Evolutionary conservation across 2,888 invertebrate genomes (phyloP), one percentile per base, ranked within the genome.

Genomic region (Chaetogeoica ovagalla): DNA sequence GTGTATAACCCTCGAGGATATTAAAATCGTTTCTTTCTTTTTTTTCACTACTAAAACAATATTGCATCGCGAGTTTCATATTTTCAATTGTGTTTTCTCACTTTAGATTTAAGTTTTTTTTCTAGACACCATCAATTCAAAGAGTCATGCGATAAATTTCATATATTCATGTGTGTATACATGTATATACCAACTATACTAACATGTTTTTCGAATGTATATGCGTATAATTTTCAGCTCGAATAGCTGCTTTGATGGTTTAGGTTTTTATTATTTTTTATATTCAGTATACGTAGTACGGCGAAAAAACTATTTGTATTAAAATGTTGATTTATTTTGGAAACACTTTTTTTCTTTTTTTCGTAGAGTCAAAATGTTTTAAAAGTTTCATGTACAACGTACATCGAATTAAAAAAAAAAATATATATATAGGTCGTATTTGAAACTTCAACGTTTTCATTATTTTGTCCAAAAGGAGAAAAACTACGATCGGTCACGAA

Each of bases 71-170:
- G 30, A n/a, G 19, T 57, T 57, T 63, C 7, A 37, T 65, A 55
- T 63, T 63, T 52, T 63, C 13, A 52, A 62, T 48, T 62, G 48
- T 19, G 48, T 62, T 62, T 57, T 52, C 30, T 63, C 37, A 52
- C 1, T 62, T 63, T 63, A 63, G n/a, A 37, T 63, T 55, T 63
- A 13, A 62, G 48, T 48, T 74, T 21, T 48, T 74, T 21, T 60
- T 55, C 4, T 43, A 37, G 52, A 55, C 2, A 55, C 37, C 5
- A 65, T 74, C 9, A 63, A 55, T 74, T 52, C 17, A 65, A 21
- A 65, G 37, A 55, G 11, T 30, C 15, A 5, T 2, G n/a, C 11
- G 17, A 65, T 74, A 55, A 74, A 65, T 21, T 63, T 65, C 7
- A 63, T 9, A 73, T 37, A 37, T 63, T 73, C 9, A 52, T 37